A percentile compares a stretch with the other conserved stretches of the same genome.
Conservation (phyloP, 37 sponge, comb jelly and placozoan genomes). For the Halichondria panicea region DNA sequence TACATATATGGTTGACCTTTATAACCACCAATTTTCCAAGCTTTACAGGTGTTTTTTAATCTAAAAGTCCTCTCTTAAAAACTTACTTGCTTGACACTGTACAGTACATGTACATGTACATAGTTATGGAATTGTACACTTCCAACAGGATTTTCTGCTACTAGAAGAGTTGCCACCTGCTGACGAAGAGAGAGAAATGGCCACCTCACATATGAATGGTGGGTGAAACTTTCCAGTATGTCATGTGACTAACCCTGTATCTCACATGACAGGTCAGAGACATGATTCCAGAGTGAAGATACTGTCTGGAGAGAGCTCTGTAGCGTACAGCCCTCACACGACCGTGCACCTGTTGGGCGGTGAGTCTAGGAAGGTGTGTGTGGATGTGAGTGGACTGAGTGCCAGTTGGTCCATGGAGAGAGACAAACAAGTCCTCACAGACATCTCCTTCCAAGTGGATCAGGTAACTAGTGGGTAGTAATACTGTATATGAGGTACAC, state of each 20-base stretch:
- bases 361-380: neutral
- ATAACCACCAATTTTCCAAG: too few relatives aligned
- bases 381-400: neutral
- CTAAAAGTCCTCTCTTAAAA: too few relatives aligned
- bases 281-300: too few relatives aligned
- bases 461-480: constrained; percentile 1
- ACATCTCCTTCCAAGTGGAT: constrained; percentile 21
- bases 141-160: neutral
- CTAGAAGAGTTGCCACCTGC: neutral
- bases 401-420: constrained; percentile 25
- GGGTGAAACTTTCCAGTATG: too few relatives aligned
- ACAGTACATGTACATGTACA: neutral
- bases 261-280: too few relatives aligned
- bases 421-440: constrained; percentile 19
- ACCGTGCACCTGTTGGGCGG: too few relatives aligned
- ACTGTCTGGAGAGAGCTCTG: neutral
- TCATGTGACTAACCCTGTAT: too few relatives aligned
- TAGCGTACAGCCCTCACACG: neutral
- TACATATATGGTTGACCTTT: too few relatives aligned
- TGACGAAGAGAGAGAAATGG: too few relatives aligned
- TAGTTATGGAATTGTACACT: neutral
- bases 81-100: too few relatives aligned
- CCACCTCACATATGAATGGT: too few relatives aligned
- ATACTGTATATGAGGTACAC: neutral
- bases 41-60: too few relatives aligned